phyloP scores from a whole-genome alignment of 2,113 vertebrate species.

The Eidolon helvum region DNA sequence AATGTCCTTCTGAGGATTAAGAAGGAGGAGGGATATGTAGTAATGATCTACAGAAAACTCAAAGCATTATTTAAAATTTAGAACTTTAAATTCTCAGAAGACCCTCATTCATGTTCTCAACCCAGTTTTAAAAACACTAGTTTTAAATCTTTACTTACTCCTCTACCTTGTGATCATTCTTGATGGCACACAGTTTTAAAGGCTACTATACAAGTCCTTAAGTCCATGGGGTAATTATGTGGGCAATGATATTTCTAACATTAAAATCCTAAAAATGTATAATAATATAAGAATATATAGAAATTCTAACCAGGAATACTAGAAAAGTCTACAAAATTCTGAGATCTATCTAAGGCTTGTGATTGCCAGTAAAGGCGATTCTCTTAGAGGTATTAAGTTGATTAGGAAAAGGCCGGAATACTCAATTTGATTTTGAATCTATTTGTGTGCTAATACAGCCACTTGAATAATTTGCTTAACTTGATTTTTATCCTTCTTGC shows the following conservation, averaged over 20 bases:
- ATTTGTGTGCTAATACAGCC: background rate
- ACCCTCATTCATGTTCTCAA: background rate
- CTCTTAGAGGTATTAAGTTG: background rate
- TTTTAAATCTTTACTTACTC: background rate
- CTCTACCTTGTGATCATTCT: background rate
- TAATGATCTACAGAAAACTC: slow-evolving; percentile 58
- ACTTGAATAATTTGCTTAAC: slow-evolving; percentile 13
- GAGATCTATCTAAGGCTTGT: background rate
- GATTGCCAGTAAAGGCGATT: background rate
- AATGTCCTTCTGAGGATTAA: slow-evolving; percentile 55
- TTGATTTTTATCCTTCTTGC: background rate
- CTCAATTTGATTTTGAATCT: slow-evolving; percentile 4
- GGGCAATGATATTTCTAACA: background rate
- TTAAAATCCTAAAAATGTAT: background rate
- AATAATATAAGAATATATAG: background rate
- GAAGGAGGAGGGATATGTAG: background rate
- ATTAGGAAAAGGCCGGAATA: slow-evolving; percentile 2
- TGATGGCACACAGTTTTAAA: background rate
- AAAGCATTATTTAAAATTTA: slow-evolving; percentile 31
- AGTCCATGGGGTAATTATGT: background rate
- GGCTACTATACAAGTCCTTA: background rate
- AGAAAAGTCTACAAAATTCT: background rate
- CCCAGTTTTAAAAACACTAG: background rate
- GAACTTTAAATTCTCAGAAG: background rate
- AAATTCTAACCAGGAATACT: background rate